phyloP scores from a whole-genome alignment of 2,797 vertebrate genomes.

The Esox lucius region DNA sequence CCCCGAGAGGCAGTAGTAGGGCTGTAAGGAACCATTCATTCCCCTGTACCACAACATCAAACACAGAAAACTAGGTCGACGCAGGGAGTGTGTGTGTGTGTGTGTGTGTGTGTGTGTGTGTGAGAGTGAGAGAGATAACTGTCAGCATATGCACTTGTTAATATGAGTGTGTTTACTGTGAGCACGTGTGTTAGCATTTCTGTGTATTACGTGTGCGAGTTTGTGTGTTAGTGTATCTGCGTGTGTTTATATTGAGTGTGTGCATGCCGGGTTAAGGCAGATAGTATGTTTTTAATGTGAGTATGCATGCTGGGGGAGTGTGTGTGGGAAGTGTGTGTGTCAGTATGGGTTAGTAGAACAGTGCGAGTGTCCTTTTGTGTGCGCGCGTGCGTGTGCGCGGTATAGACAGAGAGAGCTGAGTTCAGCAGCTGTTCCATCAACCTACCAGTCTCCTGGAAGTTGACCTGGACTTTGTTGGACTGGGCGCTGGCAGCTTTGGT shows the following conservation, averaged over 20 bases:
- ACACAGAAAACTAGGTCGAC: constrained; percentile 60
- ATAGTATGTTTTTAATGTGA: background rate
- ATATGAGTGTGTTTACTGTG: too few species aligned
- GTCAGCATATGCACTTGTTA: background rate
- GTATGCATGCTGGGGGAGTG: background rate
- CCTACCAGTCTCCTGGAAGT: constrained; percentile 88
- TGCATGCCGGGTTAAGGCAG: constrained; percentile 50
- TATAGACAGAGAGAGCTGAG: background rate
- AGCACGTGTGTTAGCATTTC: too few species aligned
- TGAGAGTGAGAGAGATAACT: background rate
- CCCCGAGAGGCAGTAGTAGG: constrained; percentile 8
- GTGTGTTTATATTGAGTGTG: too few species aligned
- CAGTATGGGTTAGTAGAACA: constrained; percentile 29
- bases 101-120: background rate
- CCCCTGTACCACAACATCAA: constrained; percentile 52
- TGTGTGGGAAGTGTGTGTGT: background rate
- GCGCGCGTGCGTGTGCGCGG: background rate
- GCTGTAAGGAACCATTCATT: constrained; percentile 15
- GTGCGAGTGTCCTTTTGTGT: constrained; percentile 40
- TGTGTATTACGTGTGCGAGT: background rate
- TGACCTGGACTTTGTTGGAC: constrained; percentile 87
- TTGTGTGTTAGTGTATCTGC: background rate
- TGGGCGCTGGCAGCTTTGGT: constrained; percentile 75
- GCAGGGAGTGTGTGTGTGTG: constrained; percentile 10
- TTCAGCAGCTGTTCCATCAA: background rate